Percentiles rank a stretch among this genome's conserved stretches.
Evolutionary conservation across 2,888 invertebrate genomes (phyloP).

Genomic region (Idaea straminata): DNA sequence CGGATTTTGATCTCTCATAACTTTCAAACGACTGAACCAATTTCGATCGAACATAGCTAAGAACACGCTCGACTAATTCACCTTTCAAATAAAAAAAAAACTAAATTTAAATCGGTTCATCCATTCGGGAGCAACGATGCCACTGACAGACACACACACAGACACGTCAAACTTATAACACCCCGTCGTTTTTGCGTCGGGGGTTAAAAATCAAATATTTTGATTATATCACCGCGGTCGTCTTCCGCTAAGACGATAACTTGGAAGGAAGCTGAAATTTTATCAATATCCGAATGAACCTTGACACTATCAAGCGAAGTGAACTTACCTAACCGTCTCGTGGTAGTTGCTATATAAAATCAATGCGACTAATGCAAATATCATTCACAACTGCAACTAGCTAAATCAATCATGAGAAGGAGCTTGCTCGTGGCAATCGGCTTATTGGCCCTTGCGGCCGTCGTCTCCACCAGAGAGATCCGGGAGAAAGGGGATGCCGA

Average conservation of each 20-base stretch:
- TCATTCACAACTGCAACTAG: conserved; percentile 61
- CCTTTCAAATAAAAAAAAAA: no score
- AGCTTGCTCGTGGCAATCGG: conserved; percentile 58
- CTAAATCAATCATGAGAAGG: conserved; percentile 59
- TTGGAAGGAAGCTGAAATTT: conserved; percentile 55
- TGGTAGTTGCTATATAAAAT: conserved; percentile 66
- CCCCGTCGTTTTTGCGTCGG: no score
- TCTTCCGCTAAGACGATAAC: neutral
- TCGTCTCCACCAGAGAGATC: conserved; percentile 71
- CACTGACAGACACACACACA: no score
- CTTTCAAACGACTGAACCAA: no score
- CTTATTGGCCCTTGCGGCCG: conserved; percentile 72
- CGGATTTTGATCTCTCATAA: no score
- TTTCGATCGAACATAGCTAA: no score
- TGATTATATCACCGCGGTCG: neutral
- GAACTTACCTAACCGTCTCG: conserved; percentile 57
- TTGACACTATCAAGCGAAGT: conserved; percentile 54
- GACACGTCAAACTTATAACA: no score
- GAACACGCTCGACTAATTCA: no score
- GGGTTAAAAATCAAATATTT: neutral
- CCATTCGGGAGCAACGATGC: no score
- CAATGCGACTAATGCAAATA: conserved; percentile 50
- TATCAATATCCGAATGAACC: conserved; percentile 47
- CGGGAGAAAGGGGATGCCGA: conserved; percentile 73
- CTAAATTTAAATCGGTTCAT: no score